Evolutionary conservation across 1,140 invertebrate species (phyloP), one percentile per base, ranked within the genome.

Genomic region (Globodera rostochiensis): DNA sequence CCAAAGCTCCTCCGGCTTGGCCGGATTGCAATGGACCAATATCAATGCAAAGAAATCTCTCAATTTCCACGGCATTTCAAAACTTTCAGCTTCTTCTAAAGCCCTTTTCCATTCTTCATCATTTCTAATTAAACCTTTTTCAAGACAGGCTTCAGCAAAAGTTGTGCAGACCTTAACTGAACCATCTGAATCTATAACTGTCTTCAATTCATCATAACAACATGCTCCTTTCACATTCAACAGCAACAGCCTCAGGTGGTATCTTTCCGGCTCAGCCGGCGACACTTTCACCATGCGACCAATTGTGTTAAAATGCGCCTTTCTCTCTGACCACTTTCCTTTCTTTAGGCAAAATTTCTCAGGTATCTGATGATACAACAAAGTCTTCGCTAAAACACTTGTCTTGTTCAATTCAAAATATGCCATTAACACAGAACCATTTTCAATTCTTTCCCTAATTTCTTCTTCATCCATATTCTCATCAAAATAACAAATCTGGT

Each of bases 251-350:
- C 74, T 36, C 25, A 76, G 46, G 19, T 76, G 74, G 46, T 76
- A 76, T 15, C 74, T 36, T 21, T 76, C 74, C 45, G 74, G 45
- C 13, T 49, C 74, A 47, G 74, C 74, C 9, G 74, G 74, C 8
- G 74, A 76, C 15, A 76, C 74, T 25, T 76, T 76, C n/a, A 76
- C 73, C 73, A 74, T 74, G 8, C 73, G 73, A 13, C 71, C 46
- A 73, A 73, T 73, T 25, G 71, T 47, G 19, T 74, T 50, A 47
- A 74, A 74, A 74, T 74, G 73, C 6, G 9, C 8, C 73, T 74
- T 74, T 74, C 73, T 74, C 46, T 74, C 73, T 36, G 21, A 49
- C 73, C 73, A 74, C 6, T 11, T 74, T 7, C 73, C 73, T 21
- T 74, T 74, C 45, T 47, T 74, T 25, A 74, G 21, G 7, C n/a